Evolutionary conservation across 1,140 invertebrate genomes (phyloP).

Genomic region (Metopolophium dirhodum): DNA sequence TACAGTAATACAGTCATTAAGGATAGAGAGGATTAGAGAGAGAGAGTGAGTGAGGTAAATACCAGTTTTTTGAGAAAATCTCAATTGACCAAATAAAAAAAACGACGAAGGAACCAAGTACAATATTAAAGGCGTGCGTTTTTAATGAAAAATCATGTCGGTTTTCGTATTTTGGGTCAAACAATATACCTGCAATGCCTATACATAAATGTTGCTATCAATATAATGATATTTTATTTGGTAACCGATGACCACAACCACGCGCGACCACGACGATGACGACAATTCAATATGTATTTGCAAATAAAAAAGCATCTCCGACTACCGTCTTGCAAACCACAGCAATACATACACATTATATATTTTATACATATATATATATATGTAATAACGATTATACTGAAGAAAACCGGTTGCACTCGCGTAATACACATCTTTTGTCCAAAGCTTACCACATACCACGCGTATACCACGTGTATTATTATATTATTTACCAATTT

Average conservation of each 20-base stretch:
- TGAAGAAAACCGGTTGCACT: neutral
- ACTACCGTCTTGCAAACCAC: neutral
- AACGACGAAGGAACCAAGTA: neutral
- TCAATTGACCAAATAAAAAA: neutral
- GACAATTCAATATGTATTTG: neutral
- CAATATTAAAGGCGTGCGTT: neutral
- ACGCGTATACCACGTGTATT: neutral
- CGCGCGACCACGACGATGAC: neutral
- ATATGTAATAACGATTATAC: neutral
- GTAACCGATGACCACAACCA: neutral
- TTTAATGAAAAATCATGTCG: neutral
- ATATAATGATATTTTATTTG: neutral
- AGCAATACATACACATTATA: neutral
- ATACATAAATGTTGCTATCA: neutral
- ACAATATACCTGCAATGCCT: neutral
- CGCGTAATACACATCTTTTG: neutral
- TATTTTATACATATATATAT: neutral
- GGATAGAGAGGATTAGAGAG: neutral
- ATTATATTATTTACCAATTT: constrained; percentile 29
- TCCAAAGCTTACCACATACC: neutral
- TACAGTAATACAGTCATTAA: neutral
- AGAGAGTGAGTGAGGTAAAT: neutral
- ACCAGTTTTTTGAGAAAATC: neutral
- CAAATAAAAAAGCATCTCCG: constrained; percentile 13
- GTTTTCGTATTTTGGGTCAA: neutral